Base-by-base conservation (phyloP, 1,140 invertebrate genomes). In the Gonioctena quinquepunctata region DNA sequence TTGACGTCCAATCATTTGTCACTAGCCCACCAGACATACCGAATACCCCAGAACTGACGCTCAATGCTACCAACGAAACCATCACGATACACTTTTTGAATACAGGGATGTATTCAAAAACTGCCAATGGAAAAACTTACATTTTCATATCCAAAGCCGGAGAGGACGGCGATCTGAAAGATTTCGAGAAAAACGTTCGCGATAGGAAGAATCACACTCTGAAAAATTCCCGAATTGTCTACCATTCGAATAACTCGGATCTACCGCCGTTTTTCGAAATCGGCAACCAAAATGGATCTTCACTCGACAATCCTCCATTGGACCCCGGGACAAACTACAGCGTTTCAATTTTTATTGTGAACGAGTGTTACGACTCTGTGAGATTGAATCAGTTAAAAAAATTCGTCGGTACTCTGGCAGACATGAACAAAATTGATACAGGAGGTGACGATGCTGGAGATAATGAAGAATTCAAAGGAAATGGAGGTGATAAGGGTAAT, bases 291-390 rank as follows among this genome's bases (percentile, higher is more conserved):
- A 42, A 42, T 42, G 33, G 16, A 42, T n/a, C 16, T n/a, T 42
- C 33, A 13, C 33, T 11, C 11, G 16, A 18, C 0, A 54, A 54
- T 18, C 50, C 13, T 13, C 50, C 50, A 19, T 54, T 54, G 50
- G 50, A 54, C 3, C 50, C 50, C 16, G 59, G 59, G 13, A 61
- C 19, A 21, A 33, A 61, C 28, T 61, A 61, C 25, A 61, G 28
- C 18, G 7, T 61, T 7, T 13, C 25, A 8, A 16, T 61, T 18
- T 61, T 61, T 26, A 3, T 26, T 3, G 11, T 2, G 7, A 61
- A 61, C n/a, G 25, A 22, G 16, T 61, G 59, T 11, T 6, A 25
- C 18, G 59, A n/a, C 8, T 11, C 4, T 13, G 19, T 16, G 5
- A 26, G 25, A 33, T n/a, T 26, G 33, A 42, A n/a, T 42, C 33